Evolutionary conservation across 2,113 vertebrate genomes (phyloP), one percentile per base, ranked within the genome.

Genomic region (Gallinago undulata): DNA sequence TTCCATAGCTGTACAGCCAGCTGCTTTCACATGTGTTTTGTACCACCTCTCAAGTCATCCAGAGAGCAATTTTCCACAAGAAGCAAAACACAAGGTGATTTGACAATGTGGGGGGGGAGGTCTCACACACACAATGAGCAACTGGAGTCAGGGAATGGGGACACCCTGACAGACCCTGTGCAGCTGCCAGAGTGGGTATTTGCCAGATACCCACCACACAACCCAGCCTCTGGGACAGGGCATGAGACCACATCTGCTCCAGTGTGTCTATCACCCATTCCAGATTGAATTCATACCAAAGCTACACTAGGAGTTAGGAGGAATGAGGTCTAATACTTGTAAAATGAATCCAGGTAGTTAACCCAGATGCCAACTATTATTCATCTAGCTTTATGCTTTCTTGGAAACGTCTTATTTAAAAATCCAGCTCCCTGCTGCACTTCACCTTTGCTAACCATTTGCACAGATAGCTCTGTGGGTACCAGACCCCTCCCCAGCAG

Each of bases 131-230:
- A 41, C 7, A 11, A 2, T 5, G 15, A 41, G n/a, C 62, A 80
- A 4, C 41, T 17, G 17, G 25, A 60, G 31, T n/a, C 59, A 63
- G 62, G 14, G 43, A 3, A 47, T 11, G 13, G 6, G 11, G 5
- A 43, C 7, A 3, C 45, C 13, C 31, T 14, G 5, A 28, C 76
- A 76, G 27, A 17, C 35, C 60, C 53, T 51, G 2, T 24, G n/a
- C 35, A 69, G 45, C 39, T 0, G 1, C 30, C 3, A 2, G 31
- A 25, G 63, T 1, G 4, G 31, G 4, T 39, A 6, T 56, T 75
- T 78, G 37, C 41, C 47, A 68, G 13, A 23, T 7, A 72, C 21
- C 28, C 0, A 5, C 1, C 1, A 33, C n/a, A 31, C 47, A 81
- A 16, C 24, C 24, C n/a, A 75, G 30, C n/a, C 22, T 19, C 47